Evolutionary conservation across 1,140 invertebrate species (phyloP), one percentile per base, ranked within the genome.

Genomic region (Carcinoscorpius rotundicauda): DNA sequence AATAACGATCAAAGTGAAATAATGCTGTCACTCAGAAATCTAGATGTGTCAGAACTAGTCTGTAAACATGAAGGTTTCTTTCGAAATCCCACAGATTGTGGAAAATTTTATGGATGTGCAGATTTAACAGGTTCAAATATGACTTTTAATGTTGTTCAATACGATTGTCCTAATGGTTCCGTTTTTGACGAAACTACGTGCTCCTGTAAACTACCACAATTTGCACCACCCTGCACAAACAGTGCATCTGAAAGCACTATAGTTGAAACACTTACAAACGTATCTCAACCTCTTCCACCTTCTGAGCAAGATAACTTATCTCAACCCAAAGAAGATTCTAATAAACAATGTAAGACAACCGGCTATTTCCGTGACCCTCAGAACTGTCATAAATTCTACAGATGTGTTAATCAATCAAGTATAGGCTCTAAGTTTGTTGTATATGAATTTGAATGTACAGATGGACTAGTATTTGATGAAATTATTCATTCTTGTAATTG

Each of bases 81-180:
- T 66, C 77, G 78, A 4, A 82, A 87, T 70, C 70, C 76, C 53
- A 75, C 78, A 29, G 78, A 86, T 68, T 90, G 88, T 69, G 81
- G 77, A 66, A 86, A 86, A 74, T 89, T 89, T 74, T 87, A 87
- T 72, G 81, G 86, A 76, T 89, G 88, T 76, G 62, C 64, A 11
- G 49, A 60, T 49, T 6, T 50, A 8, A 29, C 51, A 51, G 81
- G 80, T 49, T 74, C 78, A 64, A 81, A 80, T 65, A 77, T 77
- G 55, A 61, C 82, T 29, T 62, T 64, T 49, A 51, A 57, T 29
- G 64, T 57, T 58, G 67, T 66, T 58, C 49, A 66, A 29, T 71
- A 71, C 59, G 66, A 58, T 48, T 71, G 70, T 70, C 66, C 70
- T 9, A 61, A 10, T 29, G 76, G 76, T 4, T 75, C 76, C 0